Base-by-base conservation (phyloP, 2,888 invertebrate species). In the Clostera curtula region DNA sequence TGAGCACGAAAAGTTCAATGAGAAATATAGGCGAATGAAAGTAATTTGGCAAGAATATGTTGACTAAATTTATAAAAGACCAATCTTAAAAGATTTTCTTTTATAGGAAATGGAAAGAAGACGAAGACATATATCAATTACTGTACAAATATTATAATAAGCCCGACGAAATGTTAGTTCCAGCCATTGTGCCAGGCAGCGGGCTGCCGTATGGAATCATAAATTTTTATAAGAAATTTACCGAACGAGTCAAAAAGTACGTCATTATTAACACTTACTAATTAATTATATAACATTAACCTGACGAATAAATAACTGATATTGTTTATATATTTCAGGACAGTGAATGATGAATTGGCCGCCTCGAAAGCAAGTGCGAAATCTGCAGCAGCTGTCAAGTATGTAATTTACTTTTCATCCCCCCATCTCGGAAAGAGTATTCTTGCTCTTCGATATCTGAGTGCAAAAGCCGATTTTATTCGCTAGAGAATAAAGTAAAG, bases 81-180 rank as follows among this genome's bases (percentile, higher is more conserved):
- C n/a, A n/a, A n/a, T n/a, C n/a, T n/a, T n/a, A n/a, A n/a, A n/a
- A n/a, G 12, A 12, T 38, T 37, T 36, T 2, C 24, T 17, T 4
- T 34, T 31, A 19, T 19, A 80, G 80, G 1, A 63, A 72, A 40
- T 82, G 80, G 80, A 55, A 64, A 34, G 59, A 69, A 43, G 83
- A 83, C 48, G 77, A 83, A 4, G 71, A 72, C 31, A 52, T 73
- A n/a, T 69, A 56, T 47, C 64, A 73, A 19, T 46, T 82, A 25
- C 45, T 83, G 2, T 52, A 57, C 39, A 77, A 63, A 52, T 83
- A 76, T 50, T 83, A 83, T 26, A 67, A 73, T 34, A 75, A 71
- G 32, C 79, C 79, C 1, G 68, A 71, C 7, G 82, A 82, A 49
- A 76, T 83, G 60, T 43, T 82, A 16, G 57, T 83, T 4, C 77